Base-by-base conservation (phyloP, 2,113 vertebrate species). In the Ptyas mucosa region DNA sequence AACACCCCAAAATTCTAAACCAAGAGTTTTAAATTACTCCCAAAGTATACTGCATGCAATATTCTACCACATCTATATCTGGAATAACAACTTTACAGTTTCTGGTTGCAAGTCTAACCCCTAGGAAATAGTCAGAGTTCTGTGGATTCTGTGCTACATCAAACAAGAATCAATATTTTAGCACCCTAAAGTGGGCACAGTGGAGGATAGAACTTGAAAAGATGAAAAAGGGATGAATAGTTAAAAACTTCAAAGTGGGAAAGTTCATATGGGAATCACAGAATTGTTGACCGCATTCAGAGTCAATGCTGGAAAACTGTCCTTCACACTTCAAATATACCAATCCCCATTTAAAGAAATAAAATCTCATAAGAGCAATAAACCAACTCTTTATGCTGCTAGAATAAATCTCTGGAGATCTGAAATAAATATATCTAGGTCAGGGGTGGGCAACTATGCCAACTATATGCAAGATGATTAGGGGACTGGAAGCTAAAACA, bases 131-230 rank as follows among this genome's bases (percentile, higher is more conserved):
- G n/a, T n/a, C n/a, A n/a, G 14, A 29, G 54, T 39, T 69, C n/a
- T 43, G 23, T 75, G 87, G 86, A 26, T 61, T 55, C 81, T 87
- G 4, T 46, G 92, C n/a, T 61, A 46, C 18, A 43, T 75, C 92
- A 89, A 92, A 2, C 29, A 46, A 90, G 34, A 93, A 93, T 93
- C 92, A 87, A 93, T 93, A 93, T 93, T 93, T 93, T 93, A 93
- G 89, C 92, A 90, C 51, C 46, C 55, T 39, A n/a, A 46, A 87
- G 26, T 64, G 55, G 92, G 89, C 89, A 87, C 24, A 61, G 34
- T n/a, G 3, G 89, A 90, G 75, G 86, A 39, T 90, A 85, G 54
- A 87, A 90, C 34, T 61, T 87, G 81, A 87, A 93, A 93, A 85
- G 88, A 89, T 61, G 88, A 92, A 92, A 89, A 89, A 87, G 49